phyloP scores from a whole-genome alignment of 2,888 invertebrate genomes.

The Melinaea marsaeus region DNA sequence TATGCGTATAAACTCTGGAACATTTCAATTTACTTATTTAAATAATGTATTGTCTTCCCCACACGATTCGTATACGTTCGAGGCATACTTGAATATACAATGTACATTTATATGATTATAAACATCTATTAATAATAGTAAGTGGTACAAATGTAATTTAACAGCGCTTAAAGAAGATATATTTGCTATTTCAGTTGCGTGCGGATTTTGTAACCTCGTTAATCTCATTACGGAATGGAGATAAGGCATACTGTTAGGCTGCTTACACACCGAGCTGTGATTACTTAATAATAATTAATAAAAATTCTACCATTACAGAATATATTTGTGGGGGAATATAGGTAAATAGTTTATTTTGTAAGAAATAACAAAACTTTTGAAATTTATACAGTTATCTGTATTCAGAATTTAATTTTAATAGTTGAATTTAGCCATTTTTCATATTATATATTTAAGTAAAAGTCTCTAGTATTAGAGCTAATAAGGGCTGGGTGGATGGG shows the following conservation, averaged over 20 bases:
- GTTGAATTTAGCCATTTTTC: no score
- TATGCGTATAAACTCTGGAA: no score
- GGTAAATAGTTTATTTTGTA: no score
- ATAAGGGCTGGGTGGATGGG: background rate
- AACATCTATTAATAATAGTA: background rate
- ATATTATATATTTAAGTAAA: no score
- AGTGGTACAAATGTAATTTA: background rate
- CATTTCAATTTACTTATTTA: no score
- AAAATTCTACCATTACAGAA: no score
- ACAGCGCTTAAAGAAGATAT: conserved; percentile 8
- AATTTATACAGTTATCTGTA: no score
- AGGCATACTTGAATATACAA: background rate
- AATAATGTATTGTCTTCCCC: no score
- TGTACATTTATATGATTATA: background rate
- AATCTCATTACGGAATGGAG: conserved; percentile 11
- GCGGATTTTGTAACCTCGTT: conserved; percentile 14
- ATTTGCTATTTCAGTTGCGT: conserved; percentile 10
- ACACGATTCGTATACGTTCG: background rate
- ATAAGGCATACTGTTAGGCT: conserved; percentile 6
- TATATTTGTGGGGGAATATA: no score
- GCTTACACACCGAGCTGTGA: conserved; percentile 1
- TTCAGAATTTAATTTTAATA: no score
- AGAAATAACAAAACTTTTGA: no score
- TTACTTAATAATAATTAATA: background rate
- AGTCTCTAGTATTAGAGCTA: no score